Base-by-base conservation (phyloP, 2,888 invertebrate genomes). In the Lithophane ornitopus region DNA sequence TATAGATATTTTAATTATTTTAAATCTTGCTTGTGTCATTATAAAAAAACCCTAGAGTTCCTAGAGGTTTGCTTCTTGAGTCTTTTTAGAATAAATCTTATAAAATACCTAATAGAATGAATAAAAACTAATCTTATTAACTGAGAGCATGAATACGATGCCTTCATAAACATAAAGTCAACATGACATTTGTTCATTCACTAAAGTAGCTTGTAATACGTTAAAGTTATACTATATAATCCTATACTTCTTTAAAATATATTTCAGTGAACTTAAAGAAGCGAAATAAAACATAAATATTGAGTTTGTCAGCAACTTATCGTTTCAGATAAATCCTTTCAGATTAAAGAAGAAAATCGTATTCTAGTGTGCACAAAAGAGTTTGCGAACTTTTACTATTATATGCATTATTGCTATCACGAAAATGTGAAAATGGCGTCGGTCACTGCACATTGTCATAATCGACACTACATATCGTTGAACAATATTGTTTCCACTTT, bases 231-330 rank as follows among this genome's bases (percentile, higher is more conserved):
- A n/a, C 34, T 34, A 34, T n/a, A n/a, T n/a, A n/a, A n/a, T n/a
- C n/a, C n/a, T n/a, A n/a, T 63, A 44, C 1, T 19, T 26, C 12
- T 65, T 46, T 14, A 16, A 49, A 66, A 74, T 44, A 81, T 70
- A 63, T 62, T 44, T 62, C n/a, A 52, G 9, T 34, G 26, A 62
- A 65, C 34, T n/a, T 70, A 62, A 70, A 82, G 52, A 26, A 76
- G 7, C 52, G 14, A 46, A 63, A 54, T 70, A 74, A 63, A 74
- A 81, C 67, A 78, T 81, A 75, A 63, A 82, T 63, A 70, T 71
- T 56, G 34, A 82, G 22, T 54, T 71, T 68, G 63, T 78, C 82
- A 71, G 82, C 67, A 71, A 68, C 63, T 71, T 76, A 80, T 67
- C 76, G 49, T 46, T 71, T 68, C 26, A 59, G 16, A 54, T 16